These are phyloP conservation scores for Propithecus perrieri DNA, from an alignment of 2,797 vertebrate genomes.

Conservation along the genomic window DNA sequence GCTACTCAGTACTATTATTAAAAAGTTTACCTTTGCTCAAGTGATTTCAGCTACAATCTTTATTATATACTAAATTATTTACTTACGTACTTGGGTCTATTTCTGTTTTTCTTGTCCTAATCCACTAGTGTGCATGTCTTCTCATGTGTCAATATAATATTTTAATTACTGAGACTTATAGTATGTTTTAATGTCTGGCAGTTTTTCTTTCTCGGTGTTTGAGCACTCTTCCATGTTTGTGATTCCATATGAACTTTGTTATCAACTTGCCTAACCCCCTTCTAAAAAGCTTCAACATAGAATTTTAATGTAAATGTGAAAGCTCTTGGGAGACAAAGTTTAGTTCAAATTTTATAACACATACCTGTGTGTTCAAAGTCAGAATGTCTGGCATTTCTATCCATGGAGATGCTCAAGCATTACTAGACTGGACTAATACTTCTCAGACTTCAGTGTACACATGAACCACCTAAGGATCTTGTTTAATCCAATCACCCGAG, in stretches of 20 bases:
- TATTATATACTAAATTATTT: neutral
- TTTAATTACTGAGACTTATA: neutral
- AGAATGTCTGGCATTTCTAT: neutral
- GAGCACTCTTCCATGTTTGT: neutral
- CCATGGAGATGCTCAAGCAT: neutral
- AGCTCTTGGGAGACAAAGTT: neutral
- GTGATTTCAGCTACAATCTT: neutral
- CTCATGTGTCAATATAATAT: neutral
- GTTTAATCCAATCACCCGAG: neutral
- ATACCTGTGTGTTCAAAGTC: neutral
- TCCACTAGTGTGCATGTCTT: neutral
- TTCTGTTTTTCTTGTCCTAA: neutral
- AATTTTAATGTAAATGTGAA: constrained; percentile 21
- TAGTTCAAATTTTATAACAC: neutral
- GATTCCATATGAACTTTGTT: neutral
- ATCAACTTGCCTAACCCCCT: neutral
- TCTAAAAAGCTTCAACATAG: neutral
- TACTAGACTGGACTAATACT: neutral
- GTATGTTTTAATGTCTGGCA: neutral
- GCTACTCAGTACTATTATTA: neutral
- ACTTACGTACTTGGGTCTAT: neutral
- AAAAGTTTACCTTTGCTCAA: neutral
- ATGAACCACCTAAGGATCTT: neutral
- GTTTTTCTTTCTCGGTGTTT: neutral
- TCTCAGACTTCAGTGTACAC: neutral